These are phyloP conservation scores for Thunnus thynnus DNA, from an alignment of 2,113 vertebrate species.

Conservation along the genomic window DNA sequence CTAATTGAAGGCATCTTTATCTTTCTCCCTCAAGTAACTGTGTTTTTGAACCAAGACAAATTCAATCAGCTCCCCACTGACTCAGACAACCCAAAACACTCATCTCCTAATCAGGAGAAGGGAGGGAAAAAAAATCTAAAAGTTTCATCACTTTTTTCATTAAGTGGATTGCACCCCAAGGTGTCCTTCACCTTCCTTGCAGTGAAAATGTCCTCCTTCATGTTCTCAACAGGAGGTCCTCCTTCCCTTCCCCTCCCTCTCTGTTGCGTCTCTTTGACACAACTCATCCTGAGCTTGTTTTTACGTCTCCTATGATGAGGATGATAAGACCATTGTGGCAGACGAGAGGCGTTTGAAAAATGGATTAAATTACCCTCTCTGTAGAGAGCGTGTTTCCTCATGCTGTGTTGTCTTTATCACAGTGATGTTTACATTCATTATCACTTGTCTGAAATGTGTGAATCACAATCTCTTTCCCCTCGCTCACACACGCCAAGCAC, in stretches of 20 bases:
- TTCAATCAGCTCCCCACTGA: slow-evolving; percentile 66
- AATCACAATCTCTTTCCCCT: slow-evolving; percentile 58
- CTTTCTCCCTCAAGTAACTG: slow-evolving; percentile 67
- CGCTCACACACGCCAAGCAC: slow-evolving; percentile 44
- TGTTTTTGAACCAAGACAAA: slow-evolving; percentile 70
- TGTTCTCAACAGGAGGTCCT: slow-evolving; percentile 74
- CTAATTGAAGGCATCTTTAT: slow-evolving; percentile 67
- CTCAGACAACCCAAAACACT: slow-evolving; percentile 48
- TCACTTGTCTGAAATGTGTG: slow-evolving; percentile 84
- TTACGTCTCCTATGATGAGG: slow-evolving; percentile 79
- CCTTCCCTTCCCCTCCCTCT: slow-evolving; percentile 29
- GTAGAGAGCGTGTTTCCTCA: slow-evolving; percentile 51
- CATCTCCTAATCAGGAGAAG: slow-evolving; percentile 49
- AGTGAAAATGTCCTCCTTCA: slow-evolving; percentile 72
- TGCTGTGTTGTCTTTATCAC: slow-evolving; percentile 80
- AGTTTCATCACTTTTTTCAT: slow-evolving; percentile 66
- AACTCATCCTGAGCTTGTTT: slow-evolving; percentile 70
- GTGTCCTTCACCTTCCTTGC: slow-evolving; percentile 69
- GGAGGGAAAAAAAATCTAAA: slow-evolving; percentile 24
- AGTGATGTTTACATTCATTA: slow-evolving; percentile 87
- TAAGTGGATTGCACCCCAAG: slow-evolving; percentile 59
- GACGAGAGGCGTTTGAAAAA: slow-evolving; percentile 83
- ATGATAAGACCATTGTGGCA: slow-evolving; percentile 83
- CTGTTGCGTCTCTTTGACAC: slow-evolving; percentile 50
- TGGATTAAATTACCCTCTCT: slow-evolving; percentile 79